Base-by-base conservation (phyloP, 2,888 invertebrate species). In the Bellardia bayeri region DNA sequence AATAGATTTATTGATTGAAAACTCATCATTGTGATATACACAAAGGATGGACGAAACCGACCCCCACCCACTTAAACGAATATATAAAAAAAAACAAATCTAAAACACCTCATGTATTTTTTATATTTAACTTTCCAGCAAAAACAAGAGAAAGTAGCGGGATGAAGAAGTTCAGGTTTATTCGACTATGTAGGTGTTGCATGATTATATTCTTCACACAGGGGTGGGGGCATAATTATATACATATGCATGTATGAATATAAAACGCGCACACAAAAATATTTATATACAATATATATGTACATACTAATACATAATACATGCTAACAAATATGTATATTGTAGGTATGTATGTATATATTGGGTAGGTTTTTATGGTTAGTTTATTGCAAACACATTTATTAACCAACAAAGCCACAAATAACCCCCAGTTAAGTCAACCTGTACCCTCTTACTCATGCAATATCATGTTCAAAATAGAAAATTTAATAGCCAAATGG, bases 1-100 rank as follows among this genome's bases (percentile, higher is more conserved):
- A 78, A 82, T 86, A 82, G 82, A 86, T 72, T 82, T 82, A 86
- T 82, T 82, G 82, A 82, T 86, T 86, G 42, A 76, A 82, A 74
- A 42, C 45, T 61, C 61, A 82, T 74, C 54, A 64, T 51, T 49
- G 45, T 69, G 42, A 33, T 11, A 54, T 30, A 58, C n/a, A n/a
- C 6, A 13, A 42, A 42, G 14, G 42, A 68, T 16, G 58, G 30
- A 58, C 49, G 23, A 23, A 40, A 30, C 30, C n/a, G 23, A 51
- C 11, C n/a, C 8, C 56, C 54, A 16, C 56, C 9, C n/a, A n/a
- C 30, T 42, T 23, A 23, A 23, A 23, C 23, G 23, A 23, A 23
- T 23, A 23, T 40, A 23, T 40, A 37, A 13, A 9, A 13, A 9
- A 56, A 54, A 2, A 49, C 23, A 58, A 54, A 68, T 16, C 16